Conservation (phyloP, 30 jellyfish, hydroid and myxozoan genomes). For the Chrysaora quinquecirrha region DNA sequence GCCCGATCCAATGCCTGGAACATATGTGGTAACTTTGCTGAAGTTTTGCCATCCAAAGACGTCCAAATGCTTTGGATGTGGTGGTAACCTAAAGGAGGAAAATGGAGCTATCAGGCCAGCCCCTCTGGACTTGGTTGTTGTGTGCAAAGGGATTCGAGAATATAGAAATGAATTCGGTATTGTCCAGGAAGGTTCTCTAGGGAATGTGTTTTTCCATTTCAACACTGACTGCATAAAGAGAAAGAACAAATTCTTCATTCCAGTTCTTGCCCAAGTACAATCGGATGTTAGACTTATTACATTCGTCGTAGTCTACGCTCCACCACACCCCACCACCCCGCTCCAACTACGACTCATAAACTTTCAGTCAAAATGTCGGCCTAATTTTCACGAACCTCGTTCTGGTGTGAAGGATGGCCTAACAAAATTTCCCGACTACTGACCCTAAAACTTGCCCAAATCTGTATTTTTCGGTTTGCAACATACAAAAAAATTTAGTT, state of each 20-base stretch:
- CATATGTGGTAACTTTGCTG: conserved; percentile 2
- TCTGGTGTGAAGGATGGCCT: no score
- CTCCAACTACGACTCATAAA: no score
- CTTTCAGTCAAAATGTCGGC: no score
- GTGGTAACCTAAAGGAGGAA: background rate
- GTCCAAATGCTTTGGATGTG: conserved; percentile 10
- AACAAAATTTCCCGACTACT: no score
- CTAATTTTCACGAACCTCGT: no score
- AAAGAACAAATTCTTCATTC: conserved; percentile 6
- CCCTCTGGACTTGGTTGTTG: conserved; percentile 15
- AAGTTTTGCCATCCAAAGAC: conserved; percentile 22
- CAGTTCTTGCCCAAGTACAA: conserved; percentile 20
- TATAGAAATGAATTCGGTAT: conserved; percentile 5
- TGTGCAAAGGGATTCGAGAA: conserved; percentile 11
- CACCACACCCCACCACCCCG: no score
- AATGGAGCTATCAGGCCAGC: conserved; percentile 5
- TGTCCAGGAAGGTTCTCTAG: background rate
- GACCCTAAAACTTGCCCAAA: no score
- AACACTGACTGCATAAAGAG: background rate
- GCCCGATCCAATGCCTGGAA: conserved; percentile 31
- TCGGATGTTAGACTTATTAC: no score
- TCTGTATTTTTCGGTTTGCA: no score
- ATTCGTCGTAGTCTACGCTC: no score
- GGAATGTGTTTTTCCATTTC: background rate
- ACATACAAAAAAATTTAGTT: no score